Percentiles rank a stretch among this genome's conserved stretches.
Conservation (phyloP, 2,797 vertebrate species). For the Eidolon dupreanum region DNA sequence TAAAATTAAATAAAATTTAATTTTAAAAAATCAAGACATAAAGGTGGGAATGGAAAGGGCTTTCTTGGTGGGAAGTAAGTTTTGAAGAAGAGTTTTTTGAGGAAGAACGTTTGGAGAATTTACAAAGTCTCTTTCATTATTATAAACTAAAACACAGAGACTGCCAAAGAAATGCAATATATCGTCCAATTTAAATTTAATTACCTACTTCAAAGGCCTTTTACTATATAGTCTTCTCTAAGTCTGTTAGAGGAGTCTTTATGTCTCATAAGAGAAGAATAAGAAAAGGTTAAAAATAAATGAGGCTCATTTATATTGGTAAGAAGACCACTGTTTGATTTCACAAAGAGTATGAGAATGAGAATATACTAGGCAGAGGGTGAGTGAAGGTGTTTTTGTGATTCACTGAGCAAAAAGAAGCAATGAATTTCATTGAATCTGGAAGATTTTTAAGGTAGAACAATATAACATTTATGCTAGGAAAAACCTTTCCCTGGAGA, state of each 20-base stretch:
- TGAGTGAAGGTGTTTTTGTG: neutral
- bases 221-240: neutral
- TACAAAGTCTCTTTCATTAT: neutral
- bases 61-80: neutral
- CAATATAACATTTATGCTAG: neutral
- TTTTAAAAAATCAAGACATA: slow-evolving; percentile 14
- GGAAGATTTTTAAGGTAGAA: neutral
- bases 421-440: slow-evolving; percentile 3
- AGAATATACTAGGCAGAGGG: neutral
- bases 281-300: slow-evolving; percentile 44
- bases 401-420: neutral
- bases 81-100: neutral
- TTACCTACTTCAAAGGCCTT: neutral
- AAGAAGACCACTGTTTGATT: neutral
- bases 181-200: neutral
- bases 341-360: neutral
- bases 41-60: neutral
- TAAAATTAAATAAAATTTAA: neutral
- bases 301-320: neutral
- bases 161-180: neutral
- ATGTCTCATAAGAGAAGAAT: slow-evolving; percentile 6
- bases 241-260: neutral
- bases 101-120: slow-evolving; percentile 5
- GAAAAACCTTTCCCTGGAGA: neutral
- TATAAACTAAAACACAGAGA: neutral